phyloP scores from a whole-genome alignment of 2,797 vertebrate genomes.

The Gymnothorax reevesii region DNA sequence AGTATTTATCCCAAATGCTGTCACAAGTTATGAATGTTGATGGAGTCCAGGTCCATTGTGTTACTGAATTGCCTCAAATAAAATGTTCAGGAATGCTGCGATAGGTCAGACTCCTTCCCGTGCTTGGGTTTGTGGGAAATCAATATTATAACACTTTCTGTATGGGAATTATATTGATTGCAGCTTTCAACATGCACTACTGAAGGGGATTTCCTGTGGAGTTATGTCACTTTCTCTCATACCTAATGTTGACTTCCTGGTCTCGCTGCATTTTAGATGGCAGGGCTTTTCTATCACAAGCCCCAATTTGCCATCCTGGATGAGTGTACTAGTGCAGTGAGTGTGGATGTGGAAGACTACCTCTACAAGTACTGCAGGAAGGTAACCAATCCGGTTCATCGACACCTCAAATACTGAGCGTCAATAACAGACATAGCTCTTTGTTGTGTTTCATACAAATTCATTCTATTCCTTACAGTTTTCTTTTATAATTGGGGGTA shows the following conservation, averaged over 20 bases:
- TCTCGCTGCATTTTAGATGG: conserved; percentile 78
- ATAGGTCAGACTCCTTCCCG: neutral
- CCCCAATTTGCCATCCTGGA: conserved; percentile 98
- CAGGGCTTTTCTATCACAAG: conserved; percentile 95
- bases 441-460: neutral
- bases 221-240: neutral
- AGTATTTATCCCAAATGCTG: neutral
- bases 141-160: neutral
- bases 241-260: neutral
- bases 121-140: neutral
- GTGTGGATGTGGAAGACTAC: conserved; percentile 95
- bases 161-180: neutral
- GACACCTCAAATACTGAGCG: neutral
- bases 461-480: neutral
- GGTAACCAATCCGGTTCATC: conserved; percentile 63
- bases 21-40: neutral
- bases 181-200: neutral
- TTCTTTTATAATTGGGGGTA: neutral
- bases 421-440: neutral
- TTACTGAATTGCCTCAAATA: neutral
- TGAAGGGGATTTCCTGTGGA: neutral
- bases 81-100: neutral
- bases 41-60: neutral
- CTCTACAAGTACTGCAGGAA: conserved; percentile 95
- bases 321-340: conserved; percentile 96